A percentile compares a stretch with the other conserved stretches of the same genome.
phyloP scores from a whole-genome alignment of 2,888 invertebrate genomes.

The Corythucha ciliata region DNA sequence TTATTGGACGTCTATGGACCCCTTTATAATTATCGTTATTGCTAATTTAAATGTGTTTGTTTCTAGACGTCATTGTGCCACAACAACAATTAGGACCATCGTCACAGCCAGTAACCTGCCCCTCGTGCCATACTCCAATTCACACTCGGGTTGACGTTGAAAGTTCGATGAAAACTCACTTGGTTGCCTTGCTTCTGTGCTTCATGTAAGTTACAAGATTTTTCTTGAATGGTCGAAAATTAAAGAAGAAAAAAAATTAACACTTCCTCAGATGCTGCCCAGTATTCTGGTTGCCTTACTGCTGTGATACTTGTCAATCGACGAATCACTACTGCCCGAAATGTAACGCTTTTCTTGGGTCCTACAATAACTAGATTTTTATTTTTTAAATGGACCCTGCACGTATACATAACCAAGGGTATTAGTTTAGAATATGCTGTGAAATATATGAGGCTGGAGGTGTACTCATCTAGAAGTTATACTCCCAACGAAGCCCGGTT shows the following conservation, averaged over 20 bases:
- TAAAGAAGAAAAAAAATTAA: too few relatives aligned
- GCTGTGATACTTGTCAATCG: conserved; percentile 39
- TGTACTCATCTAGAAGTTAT: too few relatives aligned
- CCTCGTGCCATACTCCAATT: conserved; percentile 43
- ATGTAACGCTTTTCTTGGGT: conserved; percentile 44
- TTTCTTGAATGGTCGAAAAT: conserved; percentile 33
- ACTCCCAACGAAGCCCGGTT: too few relatives aligned
- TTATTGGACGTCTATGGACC: too few relatives aligned
- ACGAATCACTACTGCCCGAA: conserved; percentile 44
- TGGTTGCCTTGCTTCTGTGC: conserved; percentile 45
- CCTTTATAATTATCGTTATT: too few relatives aligned
- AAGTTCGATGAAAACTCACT: conserved; percentile 44
- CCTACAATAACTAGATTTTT: conserved; percentile 38
- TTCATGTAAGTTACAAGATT: conserved; percentile 30
- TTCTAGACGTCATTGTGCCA: too few relatives aligned
- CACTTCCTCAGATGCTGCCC: too few relatives aligned
- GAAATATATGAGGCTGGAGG: too few relatives aligned
- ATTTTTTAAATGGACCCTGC: too few relatives aligned
- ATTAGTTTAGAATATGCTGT: too few relatives aligned
- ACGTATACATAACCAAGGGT: too few relatives aligned
- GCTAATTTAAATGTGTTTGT: too few relatives aligned
- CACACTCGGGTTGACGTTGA: conserved; percentile 42
- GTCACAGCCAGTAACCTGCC: conserved; percentile 42
- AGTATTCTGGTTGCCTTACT: conserved; percentile 45
- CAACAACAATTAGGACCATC: conserved; percentile 43